Evolutionary conservation across 2,113 vertebrate genomes (phyloP), one percentile per base, ranked within the genome.

Genomic region (Melanerpes aurifrons): DNA sequence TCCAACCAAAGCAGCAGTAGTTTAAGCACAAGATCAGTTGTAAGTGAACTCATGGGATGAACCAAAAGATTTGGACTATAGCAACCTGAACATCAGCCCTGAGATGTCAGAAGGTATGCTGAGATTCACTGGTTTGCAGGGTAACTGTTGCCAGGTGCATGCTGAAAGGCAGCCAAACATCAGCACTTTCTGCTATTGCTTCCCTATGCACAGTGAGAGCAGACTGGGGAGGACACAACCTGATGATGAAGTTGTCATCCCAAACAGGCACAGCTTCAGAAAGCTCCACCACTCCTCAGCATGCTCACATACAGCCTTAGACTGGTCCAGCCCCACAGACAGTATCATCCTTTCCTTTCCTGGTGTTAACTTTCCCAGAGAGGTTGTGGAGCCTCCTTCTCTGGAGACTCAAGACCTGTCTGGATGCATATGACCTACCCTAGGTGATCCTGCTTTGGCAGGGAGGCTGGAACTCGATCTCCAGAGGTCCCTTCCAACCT

Each of bases 231-330:
- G 48, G 21, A 50, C 21, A 50, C 48, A 50, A 18, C 12, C n/a
- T 11, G 11, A 22, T 47, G 37, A 43, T 14, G 2, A 70, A 84
- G 66, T n/a, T 7, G 4, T 4, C 43, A 57, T 29, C 53, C 48
- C 70, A 58, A 7, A 0, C 12, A 32, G 45, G 2, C 58, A 11
- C 37, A 73, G 50, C 40, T 92, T 67, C 82, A 40, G 31, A 5
- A 83, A 28, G 22, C 2, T 1, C 5, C 28, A 11, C 25, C 6
- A 1, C 24, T 58, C 5, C 35, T 12, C 64, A 61, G 7, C 53
- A 50, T 1, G 0, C 6, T 47, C 31, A 14, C 29, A 56, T 14
- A 85, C 72, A 43, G 20, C 37, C 4, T 1, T 3, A 31, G 10
- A 3, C 22, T 31, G 21, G 17, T 20, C 67, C 70, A 61, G 54